Conservation (phyloP, 2,113 vertebrate species). For the Dunckerocampus dactyliophorus region DNA sequence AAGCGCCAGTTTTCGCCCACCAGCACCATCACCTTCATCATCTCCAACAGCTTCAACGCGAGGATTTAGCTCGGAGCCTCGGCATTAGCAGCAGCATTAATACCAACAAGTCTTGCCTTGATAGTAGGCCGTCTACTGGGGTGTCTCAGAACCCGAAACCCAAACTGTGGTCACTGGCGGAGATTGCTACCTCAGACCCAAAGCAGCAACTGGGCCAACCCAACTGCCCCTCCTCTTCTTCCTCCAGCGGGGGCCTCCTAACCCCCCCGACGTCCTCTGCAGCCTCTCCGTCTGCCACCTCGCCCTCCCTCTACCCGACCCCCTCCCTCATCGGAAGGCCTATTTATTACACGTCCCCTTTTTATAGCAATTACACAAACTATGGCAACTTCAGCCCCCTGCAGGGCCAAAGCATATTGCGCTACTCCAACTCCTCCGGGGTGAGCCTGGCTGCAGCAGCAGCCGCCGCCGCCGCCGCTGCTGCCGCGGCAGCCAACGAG, state of each 20-base stretch:
- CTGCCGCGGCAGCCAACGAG: conserved; percentile 62
- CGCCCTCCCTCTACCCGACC: conserved; percentile 81
- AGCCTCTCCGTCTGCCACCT: conserved; percentile 76
- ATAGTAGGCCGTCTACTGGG: conserved; percentile 72
- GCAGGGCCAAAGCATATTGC: conserved; percentile 92
- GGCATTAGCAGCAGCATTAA: conserved; percentile 55
- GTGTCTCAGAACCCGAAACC: conserved; percentile 84
- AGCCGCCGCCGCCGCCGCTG: conserved; percentile 56
- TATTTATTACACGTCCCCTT: conserved; percentile 97
- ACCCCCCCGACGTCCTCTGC: conserved; percentile 77
- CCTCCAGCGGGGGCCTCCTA: conserved; percentile 73
- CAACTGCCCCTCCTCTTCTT: conserved; percentile 73
- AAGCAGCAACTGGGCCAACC: conserved; percentile 80
- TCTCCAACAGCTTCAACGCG: conserved; percentile 71
- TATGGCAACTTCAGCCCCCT: conserved; percentile 95
- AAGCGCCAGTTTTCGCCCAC: conserved; percentile 81
- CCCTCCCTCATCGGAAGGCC: conserved; percentile 92
- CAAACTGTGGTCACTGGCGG: conserved; percentile 95
- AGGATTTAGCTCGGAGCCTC: conserved; percentile 67
- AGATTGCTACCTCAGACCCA: conserved; percentile 97
- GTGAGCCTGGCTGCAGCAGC: conserved; percentile 72
- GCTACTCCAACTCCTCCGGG: conserved; percentile 82
- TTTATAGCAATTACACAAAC: conserved; percentile 97
- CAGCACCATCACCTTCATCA: conserved; percentile 71
- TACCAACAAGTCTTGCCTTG: conserved; percentile 76